Evolutionary conservation across 2,113 vertebrate genomes (phyloP), one percentile per base, ranked within the genome.

Genomic region (Megalops atlanticus): DNA sequence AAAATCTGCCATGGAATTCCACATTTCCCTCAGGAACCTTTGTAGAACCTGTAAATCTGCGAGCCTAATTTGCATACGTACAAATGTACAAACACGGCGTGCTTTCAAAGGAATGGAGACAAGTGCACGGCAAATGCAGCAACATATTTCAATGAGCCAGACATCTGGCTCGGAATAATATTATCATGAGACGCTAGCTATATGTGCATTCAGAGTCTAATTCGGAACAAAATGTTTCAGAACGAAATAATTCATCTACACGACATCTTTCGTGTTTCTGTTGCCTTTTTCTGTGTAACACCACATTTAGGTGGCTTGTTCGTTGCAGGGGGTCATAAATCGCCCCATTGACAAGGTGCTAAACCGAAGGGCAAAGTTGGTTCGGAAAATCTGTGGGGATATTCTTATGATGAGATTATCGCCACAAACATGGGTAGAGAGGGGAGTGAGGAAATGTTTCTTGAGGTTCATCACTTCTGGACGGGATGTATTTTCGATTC

Each of bases 401-500:
- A 36, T 79, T 89, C 81, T 89, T 86, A 92, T 89, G 91, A 89
- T 75, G 85, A 82, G 82, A 80, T 89, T 87, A 92, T 89, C 89
- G 87, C 84, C 80, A 87, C 83, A 87, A 90, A 89, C 84, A 86
- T 58, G 41, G 78, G 78, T 85, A 77, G 83, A 87, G n/a, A n/a
- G 83, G 89, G 18, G 41, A 71, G 33, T 10, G 11, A 71, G 40
- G 85, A 81, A 88, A 91, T 85, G 91, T 92, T 90, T 91, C 84
- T 85, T 83, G 85, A 82, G 86, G 88, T 91, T 91, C 88, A 90
- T 85, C 85, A 87, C 91, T 90, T 88, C 83, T 83, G 86, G 87
- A 90, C 90, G 91, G 88, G 83, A 88, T 90, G 89, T 92, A 90
- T 87, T 89, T 86, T 89, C 87, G 78, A 88, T 92, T 92, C 90